phyloP scores from a whole-genome alignment of 2,113 vertebrate genomes.

The Eulemur macaco region DNA sequence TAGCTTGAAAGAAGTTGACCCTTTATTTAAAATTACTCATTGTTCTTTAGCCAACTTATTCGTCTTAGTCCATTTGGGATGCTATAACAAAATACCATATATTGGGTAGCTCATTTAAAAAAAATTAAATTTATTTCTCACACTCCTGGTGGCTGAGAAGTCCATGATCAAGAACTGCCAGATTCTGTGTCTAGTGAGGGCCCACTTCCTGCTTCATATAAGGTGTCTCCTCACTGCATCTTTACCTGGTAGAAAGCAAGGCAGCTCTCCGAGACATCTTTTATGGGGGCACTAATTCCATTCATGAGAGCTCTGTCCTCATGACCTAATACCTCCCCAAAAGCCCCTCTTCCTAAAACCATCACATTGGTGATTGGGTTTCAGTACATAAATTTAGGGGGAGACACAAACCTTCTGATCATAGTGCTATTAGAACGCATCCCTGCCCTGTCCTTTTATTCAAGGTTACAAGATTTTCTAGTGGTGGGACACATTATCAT shows the following conservation, averaged over 20 bases:
- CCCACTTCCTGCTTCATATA: neutral
- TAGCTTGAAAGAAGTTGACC: neutral
- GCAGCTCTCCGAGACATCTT: neutral
- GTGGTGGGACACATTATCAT: neutral
- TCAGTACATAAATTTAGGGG: neutral
- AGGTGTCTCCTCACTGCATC: neutral
- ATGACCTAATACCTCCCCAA: neutral
- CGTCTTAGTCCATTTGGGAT: neutral
- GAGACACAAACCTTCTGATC: neutral
- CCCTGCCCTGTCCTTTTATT: neutral
- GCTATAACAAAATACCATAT: neutral
- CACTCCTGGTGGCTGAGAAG: neutral
- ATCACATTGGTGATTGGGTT: neutral
- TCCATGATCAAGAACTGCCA: neutral
- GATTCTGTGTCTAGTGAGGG: neutral
- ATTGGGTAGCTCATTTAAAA: neutral
- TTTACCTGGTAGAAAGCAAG: neutral
- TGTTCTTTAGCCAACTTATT: neutral
- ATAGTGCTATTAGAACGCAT: neutral
- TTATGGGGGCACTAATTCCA: too few relatives aligned
- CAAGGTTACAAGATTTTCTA: neutral
- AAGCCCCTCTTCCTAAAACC: neutral
- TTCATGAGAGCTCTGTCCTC: neutral
- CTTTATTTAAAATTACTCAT: neutral
- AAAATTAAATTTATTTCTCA: neutral